Base-by-base conservation (phyloP, 2,888 invertebrate species). In the Sacculina carcini region DNA sequence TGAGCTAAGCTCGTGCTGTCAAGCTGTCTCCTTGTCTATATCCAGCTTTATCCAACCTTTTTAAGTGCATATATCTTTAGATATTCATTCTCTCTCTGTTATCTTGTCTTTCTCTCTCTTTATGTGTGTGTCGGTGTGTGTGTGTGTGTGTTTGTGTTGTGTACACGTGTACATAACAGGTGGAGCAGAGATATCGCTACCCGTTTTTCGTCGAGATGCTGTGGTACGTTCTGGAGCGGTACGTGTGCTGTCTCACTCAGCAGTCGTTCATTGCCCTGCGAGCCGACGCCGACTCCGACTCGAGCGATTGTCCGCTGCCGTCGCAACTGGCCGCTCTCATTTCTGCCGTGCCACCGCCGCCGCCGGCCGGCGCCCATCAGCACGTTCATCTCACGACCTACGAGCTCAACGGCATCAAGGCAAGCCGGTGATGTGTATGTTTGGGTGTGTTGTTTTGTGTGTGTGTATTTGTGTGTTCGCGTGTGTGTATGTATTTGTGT, bases 161-260 rank as follows among this genome's bases (percentile, higher is more conserved):
- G n/a, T n/a, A n/a, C n/a, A n/a, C n/a, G n/a, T n/a, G n/a, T n/a
- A n/a, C n/a, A n/a, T n/a, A n/a, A 40, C 66, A 81, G 80, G 92
- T 96, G 36, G 90, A 92, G 0, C 82, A 85, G 60, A 92, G 94
- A 70, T 96, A 92, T 69, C 79, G 96, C 0, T 96, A 94, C 65
- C 96, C 96, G 1, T 94, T 92, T 69, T 96, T 89, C 68, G 87
- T 86, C 14, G 94, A 96, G 69, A 90, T 96, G 80, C 69, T 90
- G 54, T 96, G 96, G 92, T 96, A 94, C 68, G 89, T 92, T 38
- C 68, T 94, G 58, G 90, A 89, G 60, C 75, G 86, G 39, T 94
- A 94, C 66, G 85, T 92, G 32, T 76, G 77, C 59, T 82, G 84
- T 52, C 67, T 94, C 50, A 69, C 89, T 52, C 89, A 89, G 0